Evolutionary conservation across 2,113 vertebrate species (phyloP).

Genomic region (Proteles cristata): DNA sequence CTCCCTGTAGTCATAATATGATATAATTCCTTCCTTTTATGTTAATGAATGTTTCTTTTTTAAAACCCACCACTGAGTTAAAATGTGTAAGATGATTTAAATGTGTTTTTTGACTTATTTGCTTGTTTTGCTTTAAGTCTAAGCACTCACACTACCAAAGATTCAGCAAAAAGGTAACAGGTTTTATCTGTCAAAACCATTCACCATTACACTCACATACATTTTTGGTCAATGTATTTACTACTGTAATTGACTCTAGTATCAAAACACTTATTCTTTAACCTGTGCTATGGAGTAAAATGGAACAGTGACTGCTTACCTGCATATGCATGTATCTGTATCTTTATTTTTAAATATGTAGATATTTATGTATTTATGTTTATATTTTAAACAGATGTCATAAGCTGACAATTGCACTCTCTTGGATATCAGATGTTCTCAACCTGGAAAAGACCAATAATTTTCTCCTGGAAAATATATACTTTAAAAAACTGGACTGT

Average conservation of each 20-base stretch:
- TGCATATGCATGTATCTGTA: neutral
- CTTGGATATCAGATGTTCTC: neutral
- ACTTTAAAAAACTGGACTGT: neutral
- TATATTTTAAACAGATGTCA: neutral
- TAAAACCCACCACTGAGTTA: neutral
- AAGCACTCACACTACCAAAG: neutral
- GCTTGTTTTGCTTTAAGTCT: constrained; percentile 28
- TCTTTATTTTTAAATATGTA: neutral
- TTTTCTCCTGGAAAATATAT: neutral
- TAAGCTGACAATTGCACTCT: neutral
- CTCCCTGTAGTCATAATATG: neutral
- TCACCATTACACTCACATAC: neutral
- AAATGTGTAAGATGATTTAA: neutral
- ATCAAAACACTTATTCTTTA: constrained; percentile 43
- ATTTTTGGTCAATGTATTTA: constrained; percentile 28
- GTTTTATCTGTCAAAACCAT: constrained; percentile 10
- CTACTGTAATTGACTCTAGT: neutral
- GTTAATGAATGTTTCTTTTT: neutral
- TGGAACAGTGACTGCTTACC: neutral
- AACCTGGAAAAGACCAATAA: neutral
- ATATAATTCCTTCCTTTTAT: neutral
- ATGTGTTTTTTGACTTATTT: neutral
- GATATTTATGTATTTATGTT: neutral
- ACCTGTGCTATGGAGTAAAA: neutral
- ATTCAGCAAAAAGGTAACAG: constrained; percentile 15